Evolutionary conservation across 2,888 invertebrate species (phyloP), one percentile per base, ranked within the genome.

Genomic region (Folsomia manolachei): DNA sequence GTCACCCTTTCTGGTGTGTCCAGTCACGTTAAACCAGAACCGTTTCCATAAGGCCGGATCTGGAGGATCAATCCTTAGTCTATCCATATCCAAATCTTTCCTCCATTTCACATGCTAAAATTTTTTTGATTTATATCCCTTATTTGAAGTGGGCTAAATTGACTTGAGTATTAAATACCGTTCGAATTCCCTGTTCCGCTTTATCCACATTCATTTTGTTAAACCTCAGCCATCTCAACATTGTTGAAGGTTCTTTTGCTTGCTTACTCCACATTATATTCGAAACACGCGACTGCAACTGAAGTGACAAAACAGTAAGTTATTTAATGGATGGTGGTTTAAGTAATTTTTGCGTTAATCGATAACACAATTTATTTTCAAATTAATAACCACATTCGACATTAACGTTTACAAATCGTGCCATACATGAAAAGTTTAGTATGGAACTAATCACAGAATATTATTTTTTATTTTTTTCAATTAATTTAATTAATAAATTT

Each of bases 151-250:
- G n/a, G n/a, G n/a, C n/a, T n/a, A n/a, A n/a, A n/a, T n/a, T n/a
- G n/a, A n/a, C n/a, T n/a, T n/a, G n/a, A n/a, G 39, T 39, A 39
- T 39, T 39, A 39, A 4, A 39, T 39, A 4, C 39, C 39, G 39
- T 39, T n/a, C n/a, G n/a, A n/a, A 39, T 39, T 39, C 7, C 39
- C 14, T 39, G 4, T 39, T 39, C 39, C 14, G 39, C 39, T 9
- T 39, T 39, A 14, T 39, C 14, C 14, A 39, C 39, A 39, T 39
- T 39, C 66, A 66, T 66, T n/a, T 66, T 66, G 21, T 66, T 66
- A 18, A 52, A 39, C 51, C 66, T n/a, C n/a, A 66, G 66, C 66
- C 66, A 66, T 7, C 66, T n/a, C 2, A 66, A 24, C 52, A 66
- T 39, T 21, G 66, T 21, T 51, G 66, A 39, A 23, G 27, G 51